These are phyloP conservation scores for Orthonyx spaldingii DNA, from an alignment of 2,113 vertebrate genomes.

Conservation along the genomic window DNA sequence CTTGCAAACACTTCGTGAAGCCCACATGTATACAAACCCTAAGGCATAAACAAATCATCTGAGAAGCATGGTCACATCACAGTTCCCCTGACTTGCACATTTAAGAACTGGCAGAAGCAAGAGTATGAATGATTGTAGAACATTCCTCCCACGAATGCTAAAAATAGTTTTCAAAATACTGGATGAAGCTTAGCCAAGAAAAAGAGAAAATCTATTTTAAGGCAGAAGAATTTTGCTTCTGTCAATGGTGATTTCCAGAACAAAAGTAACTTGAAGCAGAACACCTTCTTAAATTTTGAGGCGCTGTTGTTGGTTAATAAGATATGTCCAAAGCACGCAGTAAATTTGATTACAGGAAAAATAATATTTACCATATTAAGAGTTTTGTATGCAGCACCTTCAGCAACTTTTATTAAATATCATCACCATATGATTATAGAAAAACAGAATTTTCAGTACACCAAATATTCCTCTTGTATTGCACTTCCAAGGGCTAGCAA, in stretches of 20 bases:
- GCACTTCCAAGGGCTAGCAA: neutral
- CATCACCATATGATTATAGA: neutral
- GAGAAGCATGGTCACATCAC: neutral
- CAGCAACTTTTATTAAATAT: neutral
- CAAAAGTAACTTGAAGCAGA: neutral
- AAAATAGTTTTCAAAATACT: neutral
- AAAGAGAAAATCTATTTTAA: neutral
- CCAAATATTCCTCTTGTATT: neutral
- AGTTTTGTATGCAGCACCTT: neutral
- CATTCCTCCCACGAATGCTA: neutral
- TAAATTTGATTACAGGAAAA: neutral
- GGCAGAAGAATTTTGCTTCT: neutral
- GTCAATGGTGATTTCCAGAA: neutral
- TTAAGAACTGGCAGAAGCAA: neutral
- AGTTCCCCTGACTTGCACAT: neutral
- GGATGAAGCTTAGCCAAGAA: neutral
- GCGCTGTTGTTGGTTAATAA: neutral
- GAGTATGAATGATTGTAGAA: neutral
- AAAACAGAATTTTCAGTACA: neutral
- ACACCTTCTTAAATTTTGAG: neutral
- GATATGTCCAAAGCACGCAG: neutral
- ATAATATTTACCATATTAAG: neutral
- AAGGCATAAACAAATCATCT: slow-evolving; percentile 18
- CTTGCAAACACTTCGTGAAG: neutral
- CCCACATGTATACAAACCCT: neutral